phyloP scores from a whole-genome alignment of 1,140 invertebrate genomes.

The Homarus americanus region DNA sequence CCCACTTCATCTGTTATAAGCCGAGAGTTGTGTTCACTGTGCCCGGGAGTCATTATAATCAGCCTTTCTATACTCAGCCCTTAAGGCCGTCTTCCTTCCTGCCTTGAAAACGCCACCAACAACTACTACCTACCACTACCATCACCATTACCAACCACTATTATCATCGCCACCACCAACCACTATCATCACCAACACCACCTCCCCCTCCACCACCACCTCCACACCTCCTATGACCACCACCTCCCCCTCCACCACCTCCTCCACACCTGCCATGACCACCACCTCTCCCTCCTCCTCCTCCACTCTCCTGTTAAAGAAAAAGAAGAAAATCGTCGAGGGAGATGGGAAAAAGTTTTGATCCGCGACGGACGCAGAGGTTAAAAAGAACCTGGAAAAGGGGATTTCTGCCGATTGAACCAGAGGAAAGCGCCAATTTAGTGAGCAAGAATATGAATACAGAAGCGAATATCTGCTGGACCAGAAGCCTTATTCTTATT shows the following conservation, averaged over 20 bases:
- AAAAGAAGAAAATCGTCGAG: background rate
- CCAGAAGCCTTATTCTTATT: background rate
- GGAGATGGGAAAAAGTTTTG: background rate
- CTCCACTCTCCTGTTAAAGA: background rate
- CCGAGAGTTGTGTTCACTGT: too few relatives aligned
- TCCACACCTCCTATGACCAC: background rate
- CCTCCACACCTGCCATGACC: too few relatives aligned
- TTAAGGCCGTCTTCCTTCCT: too few relatives aligned
- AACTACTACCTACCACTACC: background rate
- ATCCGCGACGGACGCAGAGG: background rate
- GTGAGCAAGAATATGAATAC: slow-evolving; percentile 7
- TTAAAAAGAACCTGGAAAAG: background rate
- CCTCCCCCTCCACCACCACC: background rate
- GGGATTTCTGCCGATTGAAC: slow-evolving; percentile 1
- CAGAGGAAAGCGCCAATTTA: background rate
- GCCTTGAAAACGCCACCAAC: too few relatives aligned
- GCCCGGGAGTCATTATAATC: too few relatives aligned
- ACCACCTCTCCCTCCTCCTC: background rate
- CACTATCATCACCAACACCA: background rate
- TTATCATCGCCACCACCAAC: background rate
- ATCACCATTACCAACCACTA: background rate
- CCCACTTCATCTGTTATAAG: too few relatives aligned
- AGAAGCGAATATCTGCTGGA: background rate
- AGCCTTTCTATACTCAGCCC: too few relatives aligned
- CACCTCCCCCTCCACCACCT: too few relatives aligned